Evolutionary conservation across 2,888 invertebrate genomes (phyloP).

Genomic region (Drosophila demipolita): DNA sequence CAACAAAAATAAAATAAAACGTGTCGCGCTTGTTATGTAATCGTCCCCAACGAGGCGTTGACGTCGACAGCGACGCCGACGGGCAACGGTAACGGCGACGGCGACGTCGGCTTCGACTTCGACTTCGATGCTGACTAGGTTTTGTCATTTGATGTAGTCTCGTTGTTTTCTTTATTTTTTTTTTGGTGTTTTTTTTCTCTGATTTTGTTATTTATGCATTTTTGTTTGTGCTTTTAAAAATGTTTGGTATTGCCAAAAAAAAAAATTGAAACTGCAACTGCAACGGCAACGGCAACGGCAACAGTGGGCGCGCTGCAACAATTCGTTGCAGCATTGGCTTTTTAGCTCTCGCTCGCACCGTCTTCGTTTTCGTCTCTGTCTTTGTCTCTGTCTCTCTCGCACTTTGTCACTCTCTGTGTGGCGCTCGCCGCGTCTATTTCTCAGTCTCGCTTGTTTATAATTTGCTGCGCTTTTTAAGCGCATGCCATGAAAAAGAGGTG

Average conservation of each 20-base stretch:
- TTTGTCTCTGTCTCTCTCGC: neutral
- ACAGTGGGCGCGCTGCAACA: slow-evolving; percentile 65
- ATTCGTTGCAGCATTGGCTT: slow-evolving; percentile 19
- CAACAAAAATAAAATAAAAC: slow-evolving; percentile 53
- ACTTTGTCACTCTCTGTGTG: slow-evolving; percentile 5
- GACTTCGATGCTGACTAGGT: slow-evolving; percentile 32
- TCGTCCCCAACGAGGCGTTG: slow-evolving; percentile 33
- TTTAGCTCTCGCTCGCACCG: neutral
- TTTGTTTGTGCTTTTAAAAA: slow-evolving; percentile 43
- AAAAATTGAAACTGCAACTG: slow-evolving; percentile 56
- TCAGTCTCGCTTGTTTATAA: slow-evolving; percentile 69
- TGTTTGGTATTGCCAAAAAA: slow-evolving; percentile 62
- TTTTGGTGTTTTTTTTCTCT: neutral
- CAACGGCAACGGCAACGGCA: slow-evolving; percentile 44
- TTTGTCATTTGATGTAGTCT: slow-evolving; percentile 55
- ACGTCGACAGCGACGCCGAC: slow-evolving; percentile 12
- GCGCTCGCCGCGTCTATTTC: slow-evolving; percentile 11
- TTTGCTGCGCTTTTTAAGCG: slow-evolving; percentile 77
- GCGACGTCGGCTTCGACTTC: slow-evolving; percentile 19
- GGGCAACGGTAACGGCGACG: slow-evolving; percentile 4
- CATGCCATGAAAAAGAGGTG: slow-evolving; percentile 76
- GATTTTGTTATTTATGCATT: slow-evolving; percentile 25
- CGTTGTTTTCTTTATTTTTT: slow-evolving; percentile 56
- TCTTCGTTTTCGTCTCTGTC: neutral
- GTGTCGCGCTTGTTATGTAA: slow-evolving; percentile 67